Evolutionary conservation across 2,888 invertebrate genomes (phyloP).

Genomic region (Leptopilina syphax): DNA sequence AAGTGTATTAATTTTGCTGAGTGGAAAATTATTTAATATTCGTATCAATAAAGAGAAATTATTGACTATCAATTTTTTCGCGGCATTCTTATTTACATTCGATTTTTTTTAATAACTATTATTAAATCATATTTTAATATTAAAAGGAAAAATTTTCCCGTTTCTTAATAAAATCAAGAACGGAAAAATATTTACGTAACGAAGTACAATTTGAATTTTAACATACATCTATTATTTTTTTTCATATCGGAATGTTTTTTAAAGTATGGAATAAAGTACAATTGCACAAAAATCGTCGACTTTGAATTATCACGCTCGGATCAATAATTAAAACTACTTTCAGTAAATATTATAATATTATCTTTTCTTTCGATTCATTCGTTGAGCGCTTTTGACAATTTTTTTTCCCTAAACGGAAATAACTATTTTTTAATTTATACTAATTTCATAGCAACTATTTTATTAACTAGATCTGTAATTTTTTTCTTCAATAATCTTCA

Average conservation of each 20-base stretch:
- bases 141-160: background rate
- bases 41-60: background rate
- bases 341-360: too few species aligned
- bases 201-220: background rate
- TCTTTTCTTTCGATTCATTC: background rate
- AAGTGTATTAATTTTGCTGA: background rate
- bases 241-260: slow-evolving; percentile 47
- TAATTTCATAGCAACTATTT: background rate
- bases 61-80: background rate
- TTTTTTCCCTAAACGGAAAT: background rate
- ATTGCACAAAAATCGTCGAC: slow-evolving; percentile 21
- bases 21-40: background rate
- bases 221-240: background rate
- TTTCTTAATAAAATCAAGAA: background rate
- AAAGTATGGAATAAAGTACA: slow-evolving; percentile 47
- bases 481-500: too few species aligned
- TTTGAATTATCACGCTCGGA: background rate
- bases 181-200: background rate
- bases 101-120: background rate
- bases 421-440: background rate
- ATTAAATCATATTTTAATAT: background rate
- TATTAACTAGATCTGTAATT: too few species aligned
- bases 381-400: background rate
- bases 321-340: background rate
- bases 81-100: slow-evolving; percentile 8